Evolutionary conservation across 2,888 invertebrate genomes (phyloP).

Genomic region (Lithodes maja): DNA sequence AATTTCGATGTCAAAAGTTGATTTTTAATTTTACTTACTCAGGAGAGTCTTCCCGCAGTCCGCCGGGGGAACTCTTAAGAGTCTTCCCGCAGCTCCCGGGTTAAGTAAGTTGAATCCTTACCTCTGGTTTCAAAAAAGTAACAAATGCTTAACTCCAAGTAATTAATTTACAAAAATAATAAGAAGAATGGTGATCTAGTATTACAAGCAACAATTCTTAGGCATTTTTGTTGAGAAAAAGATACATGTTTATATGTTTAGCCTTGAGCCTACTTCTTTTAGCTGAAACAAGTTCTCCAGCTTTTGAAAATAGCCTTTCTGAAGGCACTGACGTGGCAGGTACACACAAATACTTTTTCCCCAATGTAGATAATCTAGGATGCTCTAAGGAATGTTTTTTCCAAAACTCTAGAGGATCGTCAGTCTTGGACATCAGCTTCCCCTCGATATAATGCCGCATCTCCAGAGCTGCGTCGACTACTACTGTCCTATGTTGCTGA

Average conservation of each 20-base stretch:
- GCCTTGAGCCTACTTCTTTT: conserved; percentile 26
- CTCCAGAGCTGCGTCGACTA: conserved; percentile 29
- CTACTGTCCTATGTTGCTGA: conserved; percentile 23
- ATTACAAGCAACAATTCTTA: too few species aligned
- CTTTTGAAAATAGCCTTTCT: conserved; percentile 13
- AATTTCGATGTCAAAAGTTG: too few species aligned
- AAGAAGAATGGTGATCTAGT: too few species aligned
- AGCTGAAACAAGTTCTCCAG: conserved; percentile 31
- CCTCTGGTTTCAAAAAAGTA: too few species aligned
- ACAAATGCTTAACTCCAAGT: too few species aligned
- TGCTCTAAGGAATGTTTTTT: conserved; percentile 33
- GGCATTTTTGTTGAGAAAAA: conserved; percentile 29
- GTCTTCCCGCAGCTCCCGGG: too few species aligned
- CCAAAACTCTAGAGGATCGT: conserved; percentile 31
- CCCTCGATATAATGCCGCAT: conserved; percentile 38
- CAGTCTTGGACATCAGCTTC: conserved; percentile 31
- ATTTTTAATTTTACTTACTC: too few species aligned
- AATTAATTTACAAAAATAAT: too few species aligned
- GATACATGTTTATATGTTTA: conserved; percentile 14
- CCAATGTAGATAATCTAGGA: conserved; percentile 12
- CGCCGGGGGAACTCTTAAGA: too few species aligned
- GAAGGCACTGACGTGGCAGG: conserved; percentile 29
- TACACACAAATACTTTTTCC: conserved; percentile 29
- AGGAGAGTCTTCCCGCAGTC: too few species aligned
- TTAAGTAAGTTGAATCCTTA: too few species aligned